Evolutionary conservation across 2,113 vertebrate species (phyloP), one percentile per base, ranked within the genome.

Genomic region (Vanacampus margaritifer): DNA sequence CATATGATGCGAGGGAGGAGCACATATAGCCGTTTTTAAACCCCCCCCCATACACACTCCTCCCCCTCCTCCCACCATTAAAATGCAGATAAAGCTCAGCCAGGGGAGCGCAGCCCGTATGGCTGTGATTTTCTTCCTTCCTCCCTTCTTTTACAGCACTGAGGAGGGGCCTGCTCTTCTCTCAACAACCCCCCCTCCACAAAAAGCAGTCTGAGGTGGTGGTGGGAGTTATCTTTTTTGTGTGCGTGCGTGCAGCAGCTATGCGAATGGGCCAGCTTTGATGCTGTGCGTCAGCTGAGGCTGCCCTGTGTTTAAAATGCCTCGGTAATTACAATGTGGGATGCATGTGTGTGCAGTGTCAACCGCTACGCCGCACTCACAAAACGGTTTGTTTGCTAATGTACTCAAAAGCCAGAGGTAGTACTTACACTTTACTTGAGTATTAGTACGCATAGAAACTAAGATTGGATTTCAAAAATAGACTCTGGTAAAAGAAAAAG

Each of bases 281-380:
- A 91, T 90, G 89, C 83, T 56, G 65, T 74, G 80, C 79, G 72
- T 87, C 79, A 81, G 87, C 87, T 91, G 85, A 91, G 89, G 68
- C 71, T 75, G 68, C 67, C 80, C 89, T 88, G 82, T 91, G 84
- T 93, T 90, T 92, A 90, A 89, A 90, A 88, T 89, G 73, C 80
- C 82, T 90, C 64, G 35, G 67, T 91, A 91, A 91, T 92, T 66
- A 79, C 81, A 79, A 53, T 23, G 65, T 84, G 64, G 65, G 50
- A 75, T 80, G 80, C 62, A 59, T 75, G 73, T 85, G 79, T 79
- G 86, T 62, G 68, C 53, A 43, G 70, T 53, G 84, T 82, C 76
- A 77, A 69, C 69, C 46, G 17, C 75, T 58, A 69, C 67, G 71
- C 71, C 65, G 66, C 71, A 75, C 74, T 80, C 50, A 24, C 24